Base-by-base conservation (phyloP, 2,797 vertebrate genomes). In the Argyrosomus regius region DNA sequence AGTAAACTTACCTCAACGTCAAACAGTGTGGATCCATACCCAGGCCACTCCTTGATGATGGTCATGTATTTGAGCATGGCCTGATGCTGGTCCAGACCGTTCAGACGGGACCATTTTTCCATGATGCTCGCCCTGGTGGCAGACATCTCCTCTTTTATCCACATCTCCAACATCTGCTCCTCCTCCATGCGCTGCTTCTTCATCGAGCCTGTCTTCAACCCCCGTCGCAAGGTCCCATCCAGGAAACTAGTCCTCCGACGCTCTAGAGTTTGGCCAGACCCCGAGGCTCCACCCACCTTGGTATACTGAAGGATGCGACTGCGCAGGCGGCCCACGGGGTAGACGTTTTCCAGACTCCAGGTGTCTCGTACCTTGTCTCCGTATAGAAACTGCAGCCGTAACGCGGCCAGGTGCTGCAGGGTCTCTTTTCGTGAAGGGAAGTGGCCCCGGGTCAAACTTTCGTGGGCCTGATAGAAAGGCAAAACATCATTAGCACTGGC, bases 91-190 rank as follows among this genome's bases (percentile, higher is more conserved):
- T 96, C 95, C 60, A 97, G 89, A n/a, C 95, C 95, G 2, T 93
- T 92, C 61, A 98, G 94, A 53, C 96, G 96, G 79, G 92, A 94
- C 97, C 97, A 98, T 87, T 98, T 98, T 88, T 97, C 97, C 45
- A 94, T 75, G 65, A 98, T 91, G 93, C 96, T 97, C 20, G 96
- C 93, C 50, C 97, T 95, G 75, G 97, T 96, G 64, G 97, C 96
- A 8, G 96, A 97, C 63, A 96, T 96, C 93, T 98, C 97, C 91
- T 98, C 97, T 86, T 97, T 97, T 60, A 98, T 95, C 97, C 97
- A 98, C 97, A 98, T 98, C 93, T 98, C 97, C 95, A 97, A 75
- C 97, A 98, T 97, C 93, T 98, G 97, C 88, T 98, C 97, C 77
- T 98, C 97, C 94, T 98, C 97, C 75, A 97, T 92, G 72, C 96